phyloP scores from a whole-genome alignment of 2,113 vertebrate genomes.

The Tachysurus vachellii region DNA sequence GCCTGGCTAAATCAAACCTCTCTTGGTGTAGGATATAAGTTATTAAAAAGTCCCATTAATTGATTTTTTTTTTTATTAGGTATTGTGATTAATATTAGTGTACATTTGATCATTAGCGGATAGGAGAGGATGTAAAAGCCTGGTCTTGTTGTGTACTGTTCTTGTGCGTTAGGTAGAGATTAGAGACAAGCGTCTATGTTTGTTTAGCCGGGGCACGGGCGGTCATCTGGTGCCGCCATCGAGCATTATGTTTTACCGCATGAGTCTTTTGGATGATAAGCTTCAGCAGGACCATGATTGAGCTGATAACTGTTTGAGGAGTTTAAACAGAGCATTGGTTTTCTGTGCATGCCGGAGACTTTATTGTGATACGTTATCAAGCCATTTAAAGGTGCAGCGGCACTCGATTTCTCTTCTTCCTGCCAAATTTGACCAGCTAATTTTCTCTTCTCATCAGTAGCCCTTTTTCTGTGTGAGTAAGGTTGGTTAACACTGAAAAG shows the following conservation, averaged over 20 bases:
- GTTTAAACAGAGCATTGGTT: constrained; percentile 20
- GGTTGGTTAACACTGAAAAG: constrained; percentile 34
- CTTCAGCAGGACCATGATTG: constrained; percentile 11
- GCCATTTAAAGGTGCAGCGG: constrained; percentile 29
- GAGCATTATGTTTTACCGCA: background rate
- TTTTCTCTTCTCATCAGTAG: background rate
- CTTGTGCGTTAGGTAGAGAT: background rate
- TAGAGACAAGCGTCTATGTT: background rate
- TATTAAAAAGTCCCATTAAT: constrained; percentile 31
- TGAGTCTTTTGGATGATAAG: constrained; percentile 12
- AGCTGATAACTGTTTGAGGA: constrained; percentile 29
- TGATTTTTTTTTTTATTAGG: constrained; percentile 37
- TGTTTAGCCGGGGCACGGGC: constrained; percentile 5
- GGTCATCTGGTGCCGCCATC: background rate
- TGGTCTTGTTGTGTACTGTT: background rate
- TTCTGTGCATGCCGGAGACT: constrained; percentile 1
- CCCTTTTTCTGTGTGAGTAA: constrained; percentile 13
- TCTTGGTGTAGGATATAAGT: constrained; percentile 29
- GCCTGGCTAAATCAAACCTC: constrained; percentile 12
- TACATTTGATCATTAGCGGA: background rate
- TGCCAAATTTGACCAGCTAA: constrained; percentile 24
- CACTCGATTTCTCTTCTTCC: constrained; percentile 17
- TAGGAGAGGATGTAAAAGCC: background rate
- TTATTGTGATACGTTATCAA: constrained; percentile 43
- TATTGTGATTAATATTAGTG: background rate